phyloP scores from a whole-genome alignment of 2,113 vertebrate genomes.

The Nothocercus julius region DNA sequence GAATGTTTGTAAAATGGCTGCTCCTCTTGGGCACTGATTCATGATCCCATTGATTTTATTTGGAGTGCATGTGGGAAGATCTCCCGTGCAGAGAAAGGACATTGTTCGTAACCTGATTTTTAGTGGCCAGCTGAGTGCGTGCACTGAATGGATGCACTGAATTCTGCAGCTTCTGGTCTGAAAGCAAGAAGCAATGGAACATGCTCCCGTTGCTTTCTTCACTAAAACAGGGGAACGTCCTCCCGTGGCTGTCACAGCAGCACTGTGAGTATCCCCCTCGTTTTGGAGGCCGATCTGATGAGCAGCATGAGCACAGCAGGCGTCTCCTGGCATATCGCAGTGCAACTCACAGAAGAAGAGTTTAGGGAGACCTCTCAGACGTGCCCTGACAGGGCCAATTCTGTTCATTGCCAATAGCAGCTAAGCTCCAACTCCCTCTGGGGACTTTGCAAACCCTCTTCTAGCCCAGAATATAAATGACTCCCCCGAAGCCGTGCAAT shows the following conservation, averaged over 20 bases:
- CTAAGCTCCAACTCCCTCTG: fast-evolving
- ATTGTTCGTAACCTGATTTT: neutral
- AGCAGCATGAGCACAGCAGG: fast-evolving
- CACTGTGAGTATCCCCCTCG: fast-evolving
- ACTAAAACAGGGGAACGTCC: neutral
- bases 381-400: neutral
- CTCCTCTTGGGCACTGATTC: neutral
- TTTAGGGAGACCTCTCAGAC: neutral
- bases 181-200: fast-evolving
- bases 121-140: neutral
- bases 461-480: neutral
- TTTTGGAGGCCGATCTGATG: neutral
- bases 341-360: neutral
- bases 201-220: fast-evolving
- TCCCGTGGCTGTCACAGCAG: neutral
- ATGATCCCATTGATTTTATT: neutral
- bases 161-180: neutral
- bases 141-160: neutral
- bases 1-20: neutral
- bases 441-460: neutral
- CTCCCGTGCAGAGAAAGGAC: neutral
- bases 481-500: neutral
- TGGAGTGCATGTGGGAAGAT: neutral
- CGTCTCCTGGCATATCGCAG: neutral
- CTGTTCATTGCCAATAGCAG: neutral